These are phyloP conservation scores for Drosophila oshimai DNA, from an alignment of 1,140 invertebrate species.

Conservation along the genomic window DNA sequence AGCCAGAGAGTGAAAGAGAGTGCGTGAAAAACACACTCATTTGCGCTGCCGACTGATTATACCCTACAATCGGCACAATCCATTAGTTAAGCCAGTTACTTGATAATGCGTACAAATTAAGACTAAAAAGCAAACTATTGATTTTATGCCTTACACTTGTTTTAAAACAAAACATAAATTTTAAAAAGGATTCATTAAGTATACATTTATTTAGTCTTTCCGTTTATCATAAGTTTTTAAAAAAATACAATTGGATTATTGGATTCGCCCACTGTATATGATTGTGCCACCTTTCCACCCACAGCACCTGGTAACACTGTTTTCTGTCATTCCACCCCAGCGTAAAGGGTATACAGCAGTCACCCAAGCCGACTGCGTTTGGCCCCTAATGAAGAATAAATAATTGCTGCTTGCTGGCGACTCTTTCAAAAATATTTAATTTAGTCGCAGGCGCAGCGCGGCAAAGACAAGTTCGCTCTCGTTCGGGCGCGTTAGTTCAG, in stretches of 20 bases:
- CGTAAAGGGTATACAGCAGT: slow-evolving; percentile 11
- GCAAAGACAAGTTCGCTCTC: slow-evolving; percentile 18
- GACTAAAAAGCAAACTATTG: too few species aligned
- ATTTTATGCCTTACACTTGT: too few species aligned
- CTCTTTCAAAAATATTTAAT: slow-evolving; percentile 47
- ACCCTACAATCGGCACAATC: background rate
- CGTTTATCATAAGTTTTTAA: too few species aligned
- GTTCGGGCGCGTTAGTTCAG: slow-evolving; percentile 38
- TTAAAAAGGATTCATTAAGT: too few species aligned
- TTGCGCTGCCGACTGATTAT: background rate
- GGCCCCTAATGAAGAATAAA: slow-evolving; percentile 63
- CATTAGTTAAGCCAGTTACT: background rate
- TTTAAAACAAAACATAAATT: too few species aligned
- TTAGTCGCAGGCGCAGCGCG: slow-evolving; percentile 54
- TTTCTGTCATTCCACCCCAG: background rate
- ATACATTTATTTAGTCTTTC: too few species aligned
- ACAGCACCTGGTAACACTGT: background rate
- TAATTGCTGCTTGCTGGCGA: slow-evolving; percentile 56
- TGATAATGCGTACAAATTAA: too few species aligned
- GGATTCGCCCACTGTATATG: too few species aligned
- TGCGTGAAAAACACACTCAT: slow-evolving; percentile 1
- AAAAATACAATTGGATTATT: too few species aligned
- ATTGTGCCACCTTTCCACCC: too few species aligned
- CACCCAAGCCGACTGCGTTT: background rate
- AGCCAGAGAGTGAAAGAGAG: background rate